Percentiles rank a stretch among this genome's conserved stretches.
These are phyloP conservation scores for Alaudala cheleensis DNA, from an alignment of 2,113 vertebrate genomes.

Conservation along the genomic window DNA sequence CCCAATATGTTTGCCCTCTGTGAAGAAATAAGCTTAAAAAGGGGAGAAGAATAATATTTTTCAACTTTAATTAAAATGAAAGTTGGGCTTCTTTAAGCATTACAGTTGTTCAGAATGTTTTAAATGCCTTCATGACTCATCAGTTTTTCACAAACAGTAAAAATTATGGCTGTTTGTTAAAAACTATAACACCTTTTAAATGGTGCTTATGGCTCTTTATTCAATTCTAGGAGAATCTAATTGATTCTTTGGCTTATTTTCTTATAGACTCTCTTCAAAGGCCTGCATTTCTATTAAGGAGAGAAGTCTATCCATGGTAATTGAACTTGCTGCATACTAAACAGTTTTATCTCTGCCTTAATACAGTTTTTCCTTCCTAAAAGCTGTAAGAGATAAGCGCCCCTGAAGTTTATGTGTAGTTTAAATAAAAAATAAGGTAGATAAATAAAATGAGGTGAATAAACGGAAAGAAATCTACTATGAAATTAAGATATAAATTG, in stretches of 20 bases:
- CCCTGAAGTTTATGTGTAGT: slow-evolving; percentile 50
- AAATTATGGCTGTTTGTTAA: slow-evolving; percentile 44
- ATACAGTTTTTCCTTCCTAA: slow-evolving; percentile 27
- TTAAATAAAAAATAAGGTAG: slow-evolving; percentile 59
- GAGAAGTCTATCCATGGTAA: slow-evolving; percentile 49
- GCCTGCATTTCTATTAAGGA: slow-evolving; percentile 36
- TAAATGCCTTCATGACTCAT: slow-evolving; percentile 26
- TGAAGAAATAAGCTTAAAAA: neutral
- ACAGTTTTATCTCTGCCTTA: slow-evolving; percentile 52
- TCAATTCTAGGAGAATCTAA: slow-evolving; percentile 39
- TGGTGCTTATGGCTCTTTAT: neutral
- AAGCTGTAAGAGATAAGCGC: slow-evolving; percentile 48
- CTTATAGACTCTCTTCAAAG: slow-evolving; percentile 30
- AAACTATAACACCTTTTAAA: slow-evolving; percentile 49
- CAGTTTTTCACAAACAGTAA: slow-evolving; percentile 6
- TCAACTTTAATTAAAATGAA: slow-evolving; percentile 52
- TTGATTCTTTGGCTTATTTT: slow-evolving; percentile 50
- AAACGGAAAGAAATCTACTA: slow-evolving; percentile 46
- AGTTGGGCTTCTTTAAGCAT: neutral
- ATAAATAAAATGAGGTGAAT: slow-evolving; percentile 49
- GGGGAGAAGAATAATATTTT: slow-evolving; percentile 5
- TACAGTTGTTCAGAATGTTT: neutral
- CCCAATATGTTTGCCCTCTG: neutral
- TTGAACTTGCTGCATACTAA: slow-evolving; percentile 46
- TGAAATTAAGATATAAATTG: slow-evolving; percentile 69